Conservation (phyloP, 2,888 invertebrate species). For the Drosophila tripunctata region DNA sequence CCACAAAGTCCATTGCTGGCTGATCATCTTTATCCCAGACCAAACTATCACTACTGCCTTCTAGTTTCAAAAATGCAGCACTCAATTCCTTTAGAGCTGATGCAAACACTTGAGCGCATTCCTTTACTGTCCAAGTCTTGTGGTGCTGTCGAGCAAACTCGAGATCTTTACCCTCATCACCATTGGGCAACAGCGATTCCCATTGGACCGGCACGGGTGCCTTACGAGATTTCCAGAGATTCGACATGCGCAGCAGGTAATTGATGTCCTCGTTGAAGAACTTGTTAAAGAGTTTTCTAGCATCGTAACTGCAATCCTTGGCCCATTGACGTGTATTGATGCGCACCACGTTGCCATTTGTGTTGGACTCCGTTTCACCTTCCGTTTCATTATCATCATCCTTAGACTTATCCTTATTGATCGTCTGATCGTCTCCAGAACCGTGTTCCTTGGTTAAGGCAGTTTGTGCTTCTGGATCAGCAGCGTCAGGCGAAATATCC, state of each 20-base stretch:
- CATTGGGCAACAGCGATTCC: constrained; percentile 87
- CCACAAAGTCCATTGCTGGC: constrained; percentile 97
- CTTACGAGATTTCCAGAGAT: constrained; percentile 96
- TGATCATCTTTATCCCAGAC: constrained; percentile 99
- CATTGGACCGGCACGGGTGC: constrained; percentile 93
- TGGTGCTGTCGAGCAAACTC: constrained; percentile 88
- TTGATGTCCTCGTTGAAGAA: constrained; percentile 97
- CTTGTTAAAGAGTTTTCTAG: constrained; percentile 94
- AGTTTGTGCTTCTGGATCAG: constrained; percentile 94
- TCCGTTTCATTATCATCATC: constrained; percentile 2
- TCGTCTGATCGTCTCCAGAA: constrained; percentile 10
- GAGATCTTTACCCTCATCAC: constrained; percentile 5
- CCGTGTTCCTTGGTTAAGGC: constrained; percentile 19
- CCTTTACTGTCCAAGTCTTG: constrained; percentile 90
- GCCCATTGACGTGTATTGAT: constrained; percentile 96
- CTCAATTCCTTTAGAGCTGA: constrained; percentile 88
- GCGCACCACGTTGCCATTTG: constrained; percentile 86
- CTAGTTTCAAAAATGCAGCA: constrained; percentile 85
- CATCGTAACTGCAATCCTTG: constrained; percentile 91
- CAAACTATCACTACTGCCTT: constrained; percentile 85
- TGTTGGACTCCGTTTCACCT: constrained; percentile 81
- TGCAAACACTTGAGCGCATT: constrained; percentile 90
- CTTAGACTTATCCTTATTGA: no score
- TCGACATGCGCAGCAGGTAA: constrained; percentile 96
- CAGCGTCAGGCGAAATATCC: constrained; percentile 98